Conservation (phyloP, 2,888 invertebrate species). For the Slavum lentiscoides region DNA sequence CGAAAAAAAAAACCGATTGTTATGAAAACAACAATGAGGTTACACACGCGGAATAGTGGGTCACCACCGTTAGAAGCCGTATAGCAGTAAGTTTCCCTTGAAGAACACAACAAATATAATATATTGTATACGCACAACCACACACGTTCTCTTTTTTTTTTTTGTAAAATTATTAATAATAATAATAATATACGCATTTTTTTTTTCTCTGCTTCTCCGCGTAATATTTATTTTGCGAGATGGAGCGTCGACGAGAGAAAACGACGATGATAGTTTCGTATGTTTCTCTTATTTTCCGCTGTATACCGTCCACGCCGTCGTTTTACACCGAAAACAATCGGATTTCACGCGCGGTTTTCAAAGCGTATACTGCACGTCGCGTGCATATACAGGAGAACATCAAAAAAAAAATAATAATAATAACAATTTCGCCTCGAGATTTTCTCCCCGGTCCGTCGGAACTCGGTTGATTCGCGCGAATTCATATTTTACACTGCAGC, state of each 20-base stretch:
- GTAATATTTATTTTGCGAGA: too few species aligned
- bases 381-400: too few species aligned
- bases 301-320: too few species aligned
- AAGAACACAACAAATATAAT: slow-evolving; percentile 32
- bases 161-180: not conserved
- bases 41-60: slow-evolving; percentile 43
- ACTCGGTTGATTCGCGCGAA: too few species aligned
- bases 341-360: slow-evolving; percentile 36
- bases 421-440: too few species aligned
- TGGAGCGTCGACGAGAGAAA: too few species aligned
- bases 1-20: slow-evolving; percentile 44
- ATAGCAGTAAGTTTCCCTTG: slow-evolving; percentile 44
- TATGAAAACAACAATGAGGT: slow-evolving; percentile 48
- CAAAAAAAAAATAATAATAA: too few species aligned
- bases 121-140: too few species aligned
- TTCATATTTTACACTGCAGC: too few species aligned
- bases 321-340: not conserved
- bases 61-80: not conserved
- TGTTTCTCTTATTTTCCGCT: too few species aligned
- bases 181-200: not conserved
- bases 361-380: not conserved
- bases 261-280: too few species aligned
- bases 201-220: slow-evolving; percentile 3
- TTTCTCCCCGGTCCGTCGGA: too few species aligned
- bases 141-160: slow-evolving; percentile 19